Percentiles rank a stretch among this genome's conserved stretches.
Evolutionary conservation across 1,140 invertebrate genomes (phyloP).

Genomic region (Trigoniulus corallinus): DNA sequence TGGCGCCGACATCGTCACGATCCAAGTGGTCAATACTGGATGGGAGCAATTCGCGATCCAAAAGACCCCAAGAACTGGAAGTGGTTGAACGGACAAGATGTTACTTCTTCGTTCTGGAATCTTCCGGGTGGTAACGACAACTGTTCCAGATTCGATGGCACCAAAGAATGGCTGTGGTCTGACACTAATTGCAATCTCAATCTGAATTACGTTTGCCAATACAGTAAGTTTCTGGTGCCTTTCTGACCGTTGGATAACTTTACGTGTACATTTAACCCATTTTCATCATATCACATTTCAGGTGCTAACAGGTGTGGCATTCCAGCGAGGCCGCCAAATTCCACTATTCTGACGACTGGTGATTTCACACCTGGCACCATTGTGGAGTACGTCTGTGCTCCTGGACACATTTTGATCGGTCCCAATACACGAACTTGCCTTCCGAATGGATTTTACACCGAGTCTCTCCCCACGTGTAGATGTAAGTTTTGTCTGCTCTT

Average conservation of each 20-base stretch:
- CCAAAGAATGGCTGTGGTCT: conserved; percentile 87
- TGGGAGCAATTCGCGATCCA: conserved; percentile 70
- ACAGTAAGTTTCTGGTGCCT: conserved; percentile 48
- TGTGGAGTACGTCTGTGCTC: conserved; percentile 74
- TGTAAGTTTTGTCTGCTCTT: no score
- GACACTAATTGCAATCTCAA: conserved; percentile 72
- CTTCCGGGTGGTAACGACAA: conserved; percentile 61
- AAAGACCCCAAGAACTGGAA: conserved; percentile 67
- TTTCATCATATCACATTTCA: conserved; percentile 22
- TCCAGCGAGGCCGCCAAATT: conserved; percentile 83
- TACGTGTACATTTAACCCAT: no score
- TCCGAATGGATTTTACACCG: conserved; percentile 82
- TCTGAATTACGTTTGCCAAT: conserved; percentile 85
- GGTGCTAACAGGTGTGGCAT: conserved; percentile 75
- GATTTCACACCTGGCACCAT: conserved; percentile 65
- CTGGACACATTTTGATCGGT: conserved; percentile 69
- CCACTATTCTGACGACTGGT: conserved; percentile 48
- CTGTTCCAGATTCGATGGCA: conserved; percentile 78
- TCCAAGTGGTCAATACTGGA: conserved; percentile 83
- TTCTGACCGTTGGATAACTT: conserved; percentile 5
- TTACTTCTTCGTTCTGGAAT: conserved; percentile 85
- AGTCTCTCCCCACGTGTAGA: conserved; percentile 83
- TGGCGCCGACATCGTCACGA: conserved; percentile 79
- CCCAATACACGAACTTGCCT: conserved; percentile 65
- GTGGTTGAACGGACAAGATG: conserved; percentile 63